phyloP scores from a whole-genome alignment of 1,140 invertebrate species.

The Grapholita molesta region DNA sequence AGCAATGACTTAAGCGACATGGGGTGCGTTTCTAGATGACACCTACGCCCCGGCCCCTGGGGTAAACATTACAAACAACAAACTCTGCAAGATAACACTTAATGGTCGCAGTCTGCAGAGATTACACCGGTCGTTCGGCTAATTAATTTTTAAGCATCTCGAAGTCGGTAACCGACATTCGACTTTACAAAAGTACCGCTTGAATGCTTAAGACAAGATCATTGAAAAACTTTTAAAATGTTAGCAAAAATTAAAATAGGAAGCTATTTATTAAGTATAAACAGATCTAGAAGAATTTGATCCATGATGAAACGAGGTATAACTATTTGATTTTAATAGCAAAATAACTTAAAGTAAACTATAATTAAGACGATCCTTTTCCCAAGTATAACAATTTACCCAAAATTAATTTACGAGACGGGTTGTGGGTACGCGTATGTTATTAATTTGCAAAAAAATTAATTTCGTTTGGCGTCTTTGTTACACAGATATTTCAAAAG shows the following conservation, averaged over 20 bases:
- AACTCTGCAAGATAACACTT: slow-evolving; percentile 40
- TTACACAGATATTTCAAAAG: too few species aligned
- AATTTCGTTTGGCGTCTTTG: neutral
- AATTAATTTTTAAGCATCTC: slow-evolving; percentile 78
- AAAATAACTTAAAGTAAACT: slow-evolving; percentile 12
- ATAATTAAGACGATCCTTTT: slow-evolving; percentile 11
- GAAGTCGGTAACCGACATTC: slow-evolving; percentile 43
- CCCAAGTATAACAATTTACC: slow-evolving; percentile 9
- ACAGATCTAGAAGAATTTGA: neutral
- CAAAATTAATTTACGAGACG: slow-evolving; percentile 1
- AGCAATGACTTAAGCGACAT: slow-evolving; percentile 39
- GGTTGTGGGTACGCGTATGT: neutral
- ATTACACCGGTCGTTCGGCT: slow-evolving; percentile 77
- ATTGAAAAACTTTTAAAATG: neutral
- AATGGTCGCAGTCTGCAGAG: slow-evolving; percentile 64
- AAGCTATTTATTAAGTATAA: neutral
- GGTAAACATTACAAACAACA: slow-evolving; percentile 47
- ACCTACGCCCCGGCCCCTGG: slow-evolving; percentile 36
- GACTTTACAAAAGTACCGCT: slow-evolving; percentile 66
- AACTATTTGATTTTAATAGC: neutral
- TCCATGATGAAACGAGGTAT: neutral
- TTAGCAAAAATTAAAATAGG: neutral
- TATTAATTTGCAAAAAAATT: neutral
- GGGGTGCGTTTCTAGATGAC: slow-evolving; percentile 32
- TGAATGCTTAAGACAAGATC: neutral